phyloP scores from a whole-genome alignment of 2,888 invertebrate species.

The Smittia sp. region DNA sequence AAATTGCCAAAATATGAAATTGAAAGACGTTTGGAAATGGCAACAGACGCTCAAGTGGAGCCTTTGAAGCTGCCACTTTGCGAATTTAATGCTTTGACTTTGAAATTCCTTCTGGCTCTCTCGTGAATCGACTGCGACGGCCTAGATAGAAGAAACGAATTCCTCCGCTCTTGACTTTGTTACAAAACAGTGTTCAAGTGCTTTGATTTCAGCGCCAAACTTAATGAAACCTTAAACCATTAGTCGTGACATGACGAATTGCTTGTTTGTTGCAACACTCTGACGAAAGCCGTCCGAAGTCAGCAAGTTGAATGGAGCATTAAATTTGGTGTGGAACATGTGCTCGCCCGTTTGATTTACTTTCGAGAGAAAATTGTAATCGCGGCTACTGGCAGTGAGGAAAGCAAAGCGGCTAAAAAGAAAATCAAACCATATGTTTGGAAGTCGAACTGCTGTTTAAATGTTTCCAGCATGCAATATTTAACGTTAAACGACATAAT shows the following conservation, averaged over 20 bases:
- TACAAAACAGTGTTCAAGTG: not conserved
- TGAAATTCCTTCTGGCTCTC: not conserved
- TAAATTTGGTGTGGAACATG: constrained; percentile 30
- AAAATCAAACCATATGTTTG: constrained; percentile 39
- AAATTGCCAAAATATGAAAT: not conserved
- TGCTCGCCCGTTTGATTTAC: constrained; percentile 36
- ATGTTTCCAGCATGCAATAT: constrained; percentile 34
- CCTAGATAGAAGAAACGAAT: not conserved
- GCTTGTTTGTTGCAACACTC: not conserved
- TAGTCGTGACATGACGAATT: constrained; percentile 22
- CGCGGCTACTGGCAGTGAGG: not conserved
- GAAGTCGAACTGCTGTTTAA: constrained; percentile 10
- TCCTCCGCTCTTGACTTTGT: constrained; percentile 8
- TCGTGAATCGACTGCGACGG: not conserved
- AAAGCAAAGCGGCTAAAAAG: not conserved
- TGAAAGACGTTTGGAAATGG: not conserved
- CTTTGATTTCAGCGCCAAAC: constrained; percentile 18
- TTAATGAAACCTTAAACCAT: not conserved
- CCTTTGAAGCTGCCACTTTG: constrained; percentile 21
- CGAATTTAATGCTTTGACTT: constrained; percentile 1
- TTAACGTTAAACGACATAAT: constrained; percentile 28
- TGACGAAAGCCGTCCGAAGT: constrained; percentile 11
- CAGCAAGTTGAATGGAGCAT: constrained; percentile 37
- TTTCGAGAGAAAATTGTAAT: constrained; percentile 20
- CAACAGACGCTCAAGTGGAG: constrained; percentile 14